These are phyloP conservation scores for Hyperoplus lanceolatus DNA, from an alignment of 2,797 vertebrate species.

Conservation along the genomic window DNA sequence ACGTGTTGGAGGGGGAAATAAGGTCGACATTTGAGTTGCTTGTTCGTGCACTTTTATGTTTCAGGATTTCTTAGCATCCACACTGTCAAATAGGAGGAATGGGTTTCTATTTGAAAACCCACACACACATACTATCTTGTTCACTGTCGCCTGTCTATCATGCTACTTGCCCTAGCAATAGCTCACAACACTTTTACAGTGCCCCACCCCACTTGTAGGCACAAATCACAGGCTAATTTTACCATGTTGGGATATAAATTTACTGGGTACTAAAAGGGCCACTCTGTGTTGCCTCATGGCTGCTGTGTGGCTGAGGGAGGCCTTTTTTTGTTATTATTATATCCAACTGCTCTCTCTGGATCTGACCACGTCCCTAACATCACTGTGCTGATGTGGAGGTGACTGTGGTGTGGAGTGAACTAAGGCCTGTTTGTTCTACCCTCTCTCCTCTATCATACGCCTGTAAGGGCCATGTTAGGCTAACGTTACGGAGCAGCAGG, in stretches of 20 bases:
- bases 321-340: slow-evolving; percentile 18
- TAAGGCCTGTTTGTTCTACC: slow-evolving; percentile 60
- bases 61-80: slow-evolving; percentile 45
- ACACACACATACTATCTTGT: slow-evolving; percentile 17
- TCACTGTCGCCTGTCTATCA: slow-evolving; percentile 39
- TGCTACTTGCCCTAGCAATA: slow-evolving; percentile 37
- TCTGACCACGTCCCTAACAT: slow-evolving; percentile 66
- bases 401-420: slow-evolving; percentile 56
- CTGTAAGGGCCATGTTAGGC: slow-evolving; percentile 24
- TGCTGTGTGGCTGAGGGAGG: slow-evolving; percentile 51
- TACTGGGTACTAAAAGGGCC: slow-evolving; percentile 74
- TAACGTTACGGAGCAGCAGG: slow-evolving; percentile 34
- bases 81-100: slow-evolving; percentile 38
- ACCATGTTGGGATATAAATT: slow-evolving; percentile 71
- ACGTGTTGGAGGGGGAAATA: slow-evolving; percentile 25
- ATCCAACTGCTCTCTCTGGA: slow-evolving; percentile 29
- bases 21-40: slow-evolving; percentile 28
- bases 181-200: slow-evolving; percentile 29
- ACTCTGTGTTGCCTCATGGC: slow-evolving; percentile 71
- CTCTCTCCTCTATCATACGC: slow-evolving; percentile 25
- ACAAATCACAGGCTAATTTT: slow-evolving; percentile 78
- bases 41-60: slow-evolving; percentile 48
- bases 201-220: slow-evolving; percentile 61
- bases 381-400: slow-evolving; percentile 53
- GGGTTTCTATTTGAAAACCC: slow-evolving; percentile 38